Evolutionary conservation across 2,888 invertebrate genomes (phyloP).

Genomic region (Spisula subtruncata): DNA sequence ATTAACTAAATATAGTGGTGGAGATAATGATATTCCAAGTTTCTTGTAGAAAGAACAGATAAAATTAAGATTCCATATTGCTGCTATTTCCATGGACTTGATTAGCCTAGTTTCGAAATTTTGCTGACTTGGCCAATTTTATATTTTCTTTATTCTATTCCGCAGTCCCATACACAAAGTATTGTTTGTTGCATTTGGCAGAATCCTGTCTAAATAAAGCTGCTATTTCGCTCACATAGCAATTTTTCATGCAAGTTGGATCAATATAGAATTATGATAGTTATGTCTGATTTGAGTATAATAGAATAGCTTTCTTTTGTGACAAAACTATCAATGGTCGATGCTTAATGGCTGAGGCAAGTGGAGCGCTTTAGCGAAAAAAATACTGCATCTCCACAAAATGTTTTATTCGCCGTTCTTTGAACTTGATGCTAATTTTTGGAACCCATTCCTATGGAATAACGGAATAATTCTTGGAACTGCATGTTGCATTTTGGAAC

Average conservation of each 20-base stretch:
- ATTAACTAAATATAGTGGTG: no score
- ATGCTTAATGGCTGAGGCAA: slow-evolving; percentile 17
- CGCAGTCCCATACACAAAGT: neutral
- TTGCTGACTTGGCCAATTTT: slow-evolving; percentile 2
- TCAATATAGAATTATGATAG: slow-evolving; percentile 6
- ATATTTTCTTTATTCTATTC: slow-evolving; percentile 7
- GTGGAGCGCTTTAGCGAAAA: neutral
- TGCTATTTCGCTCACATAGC: slow-evolving; percentile 4
- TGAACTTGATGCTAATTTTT: slow-evolving; percentile 1
- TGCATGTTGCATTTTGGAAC: slow-evolving; percentile 9
- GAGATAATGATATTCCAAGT: no score
- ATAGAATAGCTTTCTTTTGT: neutral
- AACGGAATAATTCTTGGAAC: neutral
- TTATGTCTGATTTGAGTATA: neutral
- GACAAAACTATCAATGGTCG: neutral
- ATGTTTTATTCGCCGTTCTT: neutral
- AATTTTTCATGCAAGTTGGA: neutral
- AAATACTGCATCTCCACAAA: neutral
- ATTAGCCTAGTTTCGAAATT: neutral
- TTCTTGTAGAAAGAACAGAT: no score
- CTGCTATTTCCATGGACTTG: no score
- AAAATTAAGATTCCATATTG: no score
- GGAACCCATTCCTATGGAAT: neutral
- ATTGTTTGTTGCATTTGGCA: neutral
- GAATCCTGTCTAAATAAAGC: slow-evolving; percentile 1